Conservation (phyloP, 2,113 vertebrate species). For the Podilymbus podiceps region DNA sequence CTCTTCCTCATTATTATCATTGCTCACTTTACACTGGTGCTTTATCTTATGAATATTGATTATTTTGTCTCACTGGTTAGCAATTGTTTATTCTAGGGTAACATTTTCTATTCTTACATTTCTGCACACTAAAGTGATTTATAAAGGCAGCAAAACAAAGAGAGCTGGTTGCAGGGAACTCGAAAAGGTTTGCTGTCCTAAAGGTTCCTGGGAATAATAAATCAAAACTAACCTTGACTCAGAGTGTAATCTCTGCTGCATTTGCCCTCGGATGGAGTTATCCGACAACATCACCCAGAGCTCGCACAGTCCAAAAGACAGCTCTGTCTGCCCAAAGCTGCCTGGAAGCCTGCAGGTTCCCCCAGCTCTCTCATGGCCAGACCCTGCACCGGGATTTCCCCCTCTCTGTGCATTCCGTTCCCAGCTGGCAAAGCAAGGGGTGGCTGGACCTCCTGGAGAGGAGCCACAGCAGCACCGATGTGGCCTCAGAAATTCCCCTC, state of each 20-base stretch:
- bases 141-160: constrained; percentile 51
- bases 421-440: not conserved
- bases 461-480: not conserved
- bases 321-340: not conserved
- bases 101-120: constrained; percentile 8
- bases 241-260: not conserved
- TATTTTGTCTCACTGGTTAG: constrained; percentile 42
- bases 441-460: not conserved
- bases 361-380: not conserved
- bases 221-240: constrained; percentile 32
- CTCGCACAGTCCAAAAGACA: not conserved
- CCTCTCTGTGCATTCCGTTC: not conserved
- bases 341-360: not conserved
- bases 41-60: constrained; percentile 61
- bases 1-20: constrained; percentile 8
- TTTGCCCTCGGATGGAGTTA: not conserved
- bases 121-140: constrained; percentile 46
- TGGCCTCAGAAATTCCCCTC: not conserved
- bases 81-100: constrained; percentile 41
- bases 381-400: not conserved
- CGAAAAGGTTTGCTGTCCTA: constrained; percentile 14
- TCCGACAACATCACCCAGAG: not conserved
- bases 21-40: not conserved
- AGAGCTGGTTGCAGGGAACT: not conserved
- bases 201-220: constrained; percentile 44